Evolutionary conservation across 2,888 invertebrate genomes (phyloP).

Genomic region (Gandaritis pyraliata): DNA sequence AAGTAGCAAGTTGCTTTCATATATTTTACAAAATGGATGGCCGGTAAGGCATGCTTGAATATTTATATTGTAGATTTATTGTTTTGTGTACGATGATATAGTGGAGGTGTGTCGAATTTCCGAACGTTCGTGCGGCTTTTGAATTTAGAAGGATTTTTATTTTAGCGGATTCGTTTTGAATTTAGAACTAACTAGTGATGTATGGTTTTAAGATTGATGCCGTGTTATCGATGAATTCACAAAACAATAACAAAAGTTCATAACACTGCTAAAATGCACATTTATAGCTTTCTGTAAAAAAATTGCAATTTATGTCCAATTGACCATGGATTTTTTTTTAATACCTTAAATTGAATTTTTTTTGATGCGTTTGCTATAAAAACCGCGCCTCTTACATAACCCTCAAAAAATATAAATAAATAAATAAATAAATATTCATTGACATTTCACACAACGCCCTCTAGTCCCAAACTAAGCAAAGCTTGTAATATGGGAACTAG

Average conservation of each 20-base stretch:
- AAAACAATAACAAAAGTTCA: no score
- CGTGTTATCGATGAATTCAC: background rate
- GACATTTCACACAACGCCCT: no score
- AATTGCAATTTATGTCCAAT: no score
- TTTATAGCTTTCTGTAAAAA: no score
- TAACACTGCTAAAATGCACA: no score
- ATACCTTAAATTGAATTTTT: no score
- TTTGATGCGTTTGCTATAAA: no score
- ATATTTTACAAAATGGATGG: constrained; percentile 82
- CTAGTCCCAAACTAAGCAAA: no score
- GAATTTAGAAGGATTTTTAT: constrained; percentile 21
- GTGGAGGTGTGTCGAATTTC: constrained; percentile 49
- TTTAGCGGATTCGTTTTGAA: constrained; percentile 13
- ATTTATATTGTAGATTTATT: constrained; percentile 83
- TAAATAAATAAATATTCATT: background rate
- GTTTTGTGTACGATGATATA: constrained; percentile 65
- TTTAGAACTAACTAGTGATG: background rate
- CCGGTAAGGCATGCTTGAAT: constrained; percentile 68
- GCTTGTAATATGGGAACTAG: no score
- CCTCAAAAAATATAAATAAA: no score
- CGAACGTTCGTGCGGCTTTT: constrained; percentile 31
- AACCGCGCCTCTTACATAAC: no score
- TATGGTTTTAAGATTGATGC: background rate
- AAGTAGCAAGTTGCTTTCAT: constrained; percentile 81
- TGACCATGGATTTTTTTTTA: no score